Conservation (phyloP, 2,113 vertebrate genomes). For the Camelus bactrianus region DNA sequence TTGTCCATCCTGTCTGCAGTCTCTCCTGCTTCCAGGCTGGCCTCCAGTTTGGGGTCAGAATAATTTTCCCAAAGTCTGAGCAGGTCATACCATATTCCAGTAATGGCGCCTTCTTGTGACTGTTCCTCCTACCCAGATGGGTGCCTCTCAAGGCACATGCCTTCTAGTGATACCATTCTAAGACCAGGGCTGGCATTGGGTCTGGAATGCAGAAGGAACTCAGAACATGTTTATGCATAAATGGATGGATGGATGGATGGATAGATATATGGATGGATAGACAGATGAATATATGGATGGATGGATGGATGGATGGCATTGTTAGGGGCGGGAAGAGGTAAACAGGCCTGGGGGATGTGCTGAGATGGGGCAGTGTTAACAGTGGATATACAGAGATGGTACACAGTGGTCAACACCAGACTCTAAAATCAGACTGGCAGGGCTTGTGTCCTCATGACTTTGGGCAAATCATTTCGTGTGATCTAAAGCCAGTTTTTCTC, state of each 20-base stretch:
- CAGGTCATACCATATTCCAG: rapidly evolving
- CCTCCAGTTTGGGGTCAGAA: not conserved
- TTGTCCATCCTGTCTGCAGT: not conserved
- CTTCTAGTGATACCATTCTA: too few species aligned
- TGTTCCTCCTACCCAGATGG: not conserved
- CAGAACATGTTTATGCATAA: not conserved
- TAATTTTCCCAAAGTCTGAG: not conserved
- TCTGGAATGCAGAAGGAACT: not conserved
- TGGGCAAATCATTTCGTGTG: not conserved
- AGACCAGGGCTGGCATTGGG: not conserved
- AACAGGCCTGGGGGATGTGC: not conserved
- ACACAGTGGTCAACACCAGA: not conserved
- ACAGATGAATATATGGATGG: too few species aligned
- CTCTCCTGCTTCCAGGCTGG: not conserved
- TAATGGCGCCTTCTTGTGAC: not conserved
- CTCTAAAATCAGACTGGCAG: not conserved
- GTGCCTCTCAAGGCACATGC: not conserved
- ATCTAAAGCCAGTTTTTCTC: not conserved
- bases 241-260: not conserved
- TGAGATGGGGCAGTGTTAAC: not conserved
- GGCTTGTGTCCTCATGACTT: not conserved
- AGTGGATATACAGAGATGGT: not conserved
- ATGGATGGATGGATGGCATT: not conserved
- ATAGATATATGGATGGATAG: too few species aligned
- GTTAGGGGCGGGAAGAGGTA: too few species aligned